Conservation (phyloP, 2,888 invertebrate genomes). For the Nemoura dubitans region DNA sequence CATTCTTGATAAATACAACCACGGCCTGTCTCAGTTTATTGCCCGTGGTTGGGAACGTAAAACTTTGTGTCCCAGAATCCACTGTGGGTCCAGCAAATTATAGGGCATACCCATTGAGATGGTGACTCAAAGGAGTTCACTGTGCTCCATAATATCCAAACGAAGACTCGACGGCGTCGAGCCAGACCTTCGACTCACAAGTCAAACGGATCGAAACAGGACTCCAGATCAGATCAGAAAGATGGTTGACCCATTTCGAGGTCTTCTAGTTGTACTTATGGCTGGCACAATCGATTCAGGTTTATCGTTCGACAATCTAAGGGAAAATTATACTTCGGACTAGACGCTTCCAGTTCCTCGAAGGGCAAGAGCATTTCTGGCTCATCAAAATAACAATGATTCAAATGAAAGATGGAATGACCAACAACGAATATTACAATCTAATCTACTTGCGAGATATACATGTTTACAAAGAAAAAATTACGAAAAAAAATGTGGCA, state of each 20-base stretch:
- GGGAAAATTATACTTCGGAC: background rate
- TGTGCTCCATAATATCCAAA: background rate
- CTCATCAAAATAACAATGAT: too few relatives aligned
- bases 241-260: background rate
- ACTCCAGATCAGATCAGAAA: background rate
- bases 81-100: too few relatives aligned
- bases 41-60: background rate
- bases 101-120: too few relatives aligned
- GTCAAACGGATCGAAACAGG: background rate
- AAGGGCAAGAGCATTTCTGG: background rate
- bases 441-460: too few relatives aligned
- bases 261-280: background rate
- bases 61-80: background rate
- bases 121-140: background rate
- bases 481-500: background rate
- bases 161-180: too few relatives aligned
- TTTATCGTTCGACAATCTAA: background rate
- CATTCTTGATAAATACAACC: background rate
- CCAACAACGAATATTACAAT: too few relatives aligned
- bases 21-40: background rate
- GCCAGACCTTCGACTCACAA: too few relatives aligned
- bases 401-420: too few relatives aligned
- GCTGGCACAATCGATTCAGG: background rate
- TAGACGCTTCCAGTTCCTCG: background rate
- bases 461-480: too few relatives aligned